These are phyloP conservation scores for Athalia rosae DNA, from an alignment of 2,888 invertebrate species.

Conservation along the genomic window DNA sequence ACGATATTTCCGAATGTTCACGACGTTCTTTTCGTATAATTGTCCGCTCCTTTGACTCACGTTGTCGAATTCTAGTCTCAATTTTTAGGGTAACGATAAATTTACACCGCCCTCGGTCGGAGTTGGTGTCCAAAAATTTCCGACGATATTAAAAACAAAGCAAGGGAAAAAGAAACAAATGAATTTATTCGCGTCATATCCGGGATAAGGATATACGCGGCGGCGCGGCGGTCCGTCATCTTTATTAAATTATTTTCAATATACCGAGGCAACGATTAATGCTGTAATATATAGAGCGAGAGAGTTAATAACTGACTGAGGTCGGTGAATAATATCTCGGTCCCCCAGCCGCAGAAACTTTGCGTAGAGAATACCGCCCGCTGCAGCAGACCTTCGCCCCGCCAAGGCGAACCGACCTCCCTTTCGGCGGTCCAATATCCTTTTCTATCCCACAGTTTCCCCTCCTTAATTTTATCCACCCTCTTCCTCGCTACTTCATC, in stretches of 20 bases:
- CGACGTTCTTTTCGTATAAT: conserved; percentile 8
- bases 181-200: too few relatives aligned
- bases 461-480: background rate
- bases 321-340: conserved; percentile 56
- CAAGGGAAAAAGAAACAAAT: too few relatives aligned
- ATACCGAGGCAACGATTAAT: conserved; percentile 24
- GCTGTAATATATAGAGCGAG: conserved; percentile 21
- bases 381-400: background rate
- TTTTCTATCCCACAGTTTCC: conserved; percentile 15
- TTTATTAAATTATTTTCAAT: conserved; percentile 41
- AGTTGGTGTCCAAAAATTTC: too few relatives aligned
- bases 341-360: conserved; percentile 53
- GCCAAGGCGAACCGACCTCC: background rate
- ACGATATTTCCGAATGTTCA: conserved; percentile 26
- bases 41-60: conserved; percentile 11
- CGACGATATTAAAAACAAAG: too few relatives aligned
- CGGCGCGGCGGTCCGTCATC: conserved; percentile 7
- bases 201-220: background rate
- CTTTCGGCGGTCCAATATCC: conserved; percentile 28
- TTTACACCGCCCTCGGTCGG: too few relatives aligned
- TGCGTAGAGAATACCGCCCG: conserved; percentile 44
- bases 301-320: conserved; percentile 55
- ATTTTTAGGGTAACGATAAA: too few relatives aligned
- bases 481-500: too few relatives aligned
- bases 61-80: too few relatives aligned